Percentiles rank a stretch among this genome's conserved stretches.
Conservation (phyloP, 2,797 vertebrate species). For the Chloroceryle inda region DNA sequence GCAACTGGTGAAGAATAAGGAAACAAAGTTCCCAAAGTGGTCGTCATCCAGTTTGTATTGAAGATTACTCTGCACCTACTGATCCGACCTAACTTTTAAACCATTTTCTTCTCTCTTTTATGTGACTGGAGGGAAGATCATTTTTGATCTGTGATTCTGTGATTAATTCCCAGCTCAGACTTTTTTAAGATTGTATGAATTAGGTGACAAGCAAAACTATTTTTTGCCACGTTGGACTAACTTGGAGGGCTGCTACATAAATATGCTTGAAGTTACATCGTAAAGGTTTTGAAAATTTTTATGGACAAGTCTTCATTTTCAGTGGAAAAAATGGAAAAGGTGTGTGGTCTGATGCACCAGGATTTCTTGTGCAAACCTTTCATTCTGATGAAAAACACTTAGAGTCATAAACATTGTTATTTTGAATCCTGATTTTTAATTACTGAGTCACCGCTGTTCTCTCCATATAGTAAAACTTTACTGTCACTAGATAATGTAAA, state of each 20-base stretch:
- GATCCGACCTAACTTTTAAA: neutral
- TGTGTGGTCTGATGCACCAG: neutral
- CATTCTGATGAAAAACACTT: neutral
- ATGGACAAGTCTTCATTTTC: neutral
- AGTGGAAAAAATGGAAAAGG: neutral
- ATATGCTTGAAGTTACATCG: neutral
- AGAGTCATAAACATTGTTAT: neutral
- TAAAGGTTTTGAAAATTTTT: neutral
- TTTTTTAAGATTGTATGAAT: neutral
- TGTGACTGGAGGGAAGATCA: neutral
- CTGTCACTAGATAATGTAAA: neutral
- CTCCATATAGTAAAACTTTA: neutral
- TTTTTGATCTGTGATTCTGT: neutral
- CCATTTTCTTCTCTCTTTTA: neutral
- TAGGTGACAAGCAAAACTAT: neutral
- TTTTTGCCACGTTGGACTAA: neutral
- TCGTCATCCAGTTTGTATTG: neutral
- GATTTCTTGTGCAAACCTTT: neutral
- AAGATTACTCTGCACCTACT: neutral
- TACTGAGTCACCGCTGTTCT: neutral
- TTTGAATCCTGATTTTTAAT: neutral
- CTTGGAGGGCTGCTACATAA: neutral
- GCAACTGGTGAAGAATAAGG: neutral
- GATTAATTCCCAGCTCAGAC: neutral
- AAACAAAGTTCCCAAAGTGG: neutral